Evolutionary conservation across 2,797 vertebrate species (phyloP).

Genomic region (Darevskia mixta): DNA sequence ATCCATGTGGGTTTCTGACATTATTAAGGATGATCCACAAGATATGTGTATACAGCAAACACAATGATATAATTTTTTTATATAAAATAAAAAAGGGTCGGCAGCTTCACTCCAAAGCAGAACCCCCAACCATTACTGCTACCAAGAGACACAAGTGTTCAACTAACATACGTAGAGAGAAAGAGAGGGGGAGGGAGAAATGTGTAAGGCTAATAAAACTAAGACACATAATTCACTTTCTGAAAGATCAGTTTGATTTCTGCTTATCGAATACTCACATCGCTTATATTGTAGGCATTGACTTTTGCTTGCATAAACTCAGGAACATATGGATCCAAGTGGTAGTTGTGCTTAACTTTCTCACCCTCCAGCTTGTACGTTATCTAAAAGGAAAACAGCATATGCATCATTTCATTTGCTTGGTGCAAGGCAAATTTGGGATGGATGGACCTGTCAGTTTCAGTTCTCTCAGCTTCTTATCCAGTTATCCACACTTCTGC

Average conservation of each 20-base stretch:
- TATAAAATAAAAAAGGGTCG: no score
- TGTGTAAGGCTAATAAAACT: neutral
- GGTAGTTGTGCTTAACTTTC: constrained; percentile 91
- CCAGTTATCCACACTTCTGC: no score
- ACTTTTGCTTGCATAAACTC: constrained; percentile 92
- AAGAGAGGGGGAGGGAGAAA: neutral
- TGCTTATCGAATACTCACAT: constrained; percentile 79
- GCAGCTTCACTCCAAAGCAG: neutral
- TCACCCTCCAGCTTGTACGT: constrained; percentile 92
- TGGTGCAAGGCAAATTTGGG: neutral
- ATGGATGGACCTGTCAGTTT: no score
- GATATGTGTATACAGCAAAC: neutral
- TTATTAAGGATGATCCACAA: neutral
- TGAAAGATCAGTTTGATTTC: neutral
- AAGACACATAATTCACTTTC: neutral
- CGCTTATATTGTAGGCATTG: constrained; percentile 91
- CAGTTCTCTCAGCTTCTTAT: no score
- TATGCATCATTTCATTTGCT: neutral
- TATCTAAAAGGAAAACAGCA: constrained; percentile 81
- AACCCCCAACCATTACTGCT: neutral
- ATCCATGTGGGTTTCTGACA: neutral
- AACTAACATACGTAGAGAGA: neutral
- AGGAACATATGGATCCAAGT: constrained; percentile 88
- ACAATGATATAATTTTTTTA: no score
- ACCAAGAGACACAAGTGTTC: neutral